Percentiles rank a stretch among this genome's conserved stretches.
Conservation (phyloP, 1,140 invertebrate species). For the Dreissena rostriformis region DNA sequence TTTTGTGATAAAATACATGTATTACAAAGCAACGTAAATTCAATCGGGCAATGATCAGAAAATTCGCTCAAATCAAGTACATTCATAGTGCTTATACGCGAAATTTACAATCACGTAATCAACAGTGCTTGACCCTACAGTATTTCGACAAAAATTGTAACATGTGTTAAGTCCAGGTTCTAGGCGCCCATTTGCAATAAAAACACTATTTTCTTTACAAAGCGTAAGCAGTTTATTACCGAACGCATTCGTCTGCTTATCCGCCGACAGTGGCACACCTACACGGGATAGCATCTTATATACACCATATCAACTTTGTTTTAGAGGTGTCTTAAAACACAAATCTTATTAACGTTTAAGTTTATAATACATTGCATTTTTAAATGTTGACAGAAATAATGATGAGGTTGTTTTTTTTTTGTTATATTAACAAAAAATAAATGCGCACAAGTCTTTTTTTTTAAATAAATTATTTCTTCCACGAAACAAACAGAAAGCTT, state of each 20-base stretch:
- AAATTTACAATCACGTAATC: conserved; percentile 1
- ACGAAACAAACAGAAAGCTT: no score
- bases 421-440: no score
- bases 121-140: neutral
- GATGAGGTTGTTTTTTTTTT: no score
- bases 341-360: no score
- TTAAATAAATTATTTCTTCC: no score
- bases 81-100: conserved; percentile 12
- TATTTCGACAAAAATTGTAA: neutral
- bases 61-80: conserved; percentile 9
- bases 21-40: neutral
- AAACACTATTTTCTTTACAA: conserved; percentile 22
- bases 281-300: no score
- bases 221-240: conserved; percentile 1
- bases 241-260: conserved; percentile 2
- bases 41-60: conserved; percentile 16
- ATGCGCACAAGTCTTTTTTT: no score
- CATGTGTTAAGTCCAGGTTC: neutral
- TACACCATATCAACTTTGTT: no score
- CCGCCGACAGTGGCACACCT: no score
- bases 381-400: no score
- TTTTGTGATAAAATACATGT: neutral
- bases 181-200: conserved; percentile 12
- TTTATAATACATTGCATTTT: no score
- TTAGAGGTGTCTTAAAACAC: no score